Conservation (phyloP, 2,113 vertebrate species). For the Nothobranchius furzeri region DNA sequence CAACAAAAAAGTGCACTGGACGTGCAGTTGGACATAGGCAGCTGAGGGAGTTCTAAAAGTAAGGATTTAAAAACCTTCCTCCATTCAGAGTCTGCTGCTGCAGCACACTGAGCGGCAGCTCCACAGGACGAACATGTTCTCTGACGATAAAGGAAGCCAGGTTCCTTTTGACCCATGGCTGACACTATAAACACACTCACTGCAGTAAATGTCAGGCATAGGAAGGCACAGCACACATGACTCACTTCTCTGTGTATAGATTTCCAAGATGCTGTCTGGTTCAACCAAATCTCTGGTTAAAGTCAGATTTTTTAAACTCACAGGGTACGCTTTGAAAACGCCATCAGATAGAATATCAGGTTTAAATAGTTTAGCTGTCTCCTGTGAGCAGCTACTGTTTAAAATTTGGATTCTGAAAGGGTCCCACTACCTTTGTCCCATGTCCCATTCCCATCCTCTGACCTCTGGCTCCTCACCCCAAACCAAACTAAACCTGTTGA, state of each 20-base stretch:
- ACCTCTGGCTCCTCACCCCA: neutral
- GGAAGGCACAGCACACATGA: conserved; percentile 78
- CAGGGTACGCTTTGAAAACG: neutral
- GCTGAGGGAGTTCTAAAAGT: too few species aligned
- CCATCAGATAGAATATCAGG: too few species aligned
- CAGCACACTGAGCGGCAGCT: neutral
- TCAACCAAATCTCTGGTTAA: neutral
- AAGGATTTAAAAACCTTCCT: too few species aligned
- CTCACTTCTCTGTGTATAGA: conserved; percentile 78
- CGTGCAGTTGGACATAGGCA: too few species aligned
- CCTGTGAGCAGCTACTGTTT: conserved; percentile 19
- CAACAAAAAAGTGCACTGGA: too few species aligned
- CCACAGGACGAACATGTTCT: neutral
- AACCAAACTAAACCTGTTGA: conserved; percentile 2
- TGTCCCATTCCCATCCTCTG: conserved; percentile 39
- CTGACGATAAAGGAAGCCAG: conserved; percentile 81
- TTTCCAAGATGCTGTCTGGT: conserved; percentile 78
- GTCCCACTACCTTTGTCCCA: conserved; percentile 62
- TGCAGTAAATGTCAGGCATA: conserved; percentile 86
- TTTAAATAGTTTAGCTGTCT: neutral
- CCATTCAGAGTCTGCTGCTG: too few species aligned
- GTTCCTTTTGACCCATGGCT: conserved; percentile 65
- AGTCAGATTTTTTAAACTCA: neutral
- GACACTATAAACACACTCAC: conserved; percentile 77
- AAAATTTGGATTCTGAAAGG: conserved; percentile 24